Evolutionary conservation across 2,113 vertebrate genomes (phyloP).

Genomic region (Motacilla tschutschensis): DNA sequence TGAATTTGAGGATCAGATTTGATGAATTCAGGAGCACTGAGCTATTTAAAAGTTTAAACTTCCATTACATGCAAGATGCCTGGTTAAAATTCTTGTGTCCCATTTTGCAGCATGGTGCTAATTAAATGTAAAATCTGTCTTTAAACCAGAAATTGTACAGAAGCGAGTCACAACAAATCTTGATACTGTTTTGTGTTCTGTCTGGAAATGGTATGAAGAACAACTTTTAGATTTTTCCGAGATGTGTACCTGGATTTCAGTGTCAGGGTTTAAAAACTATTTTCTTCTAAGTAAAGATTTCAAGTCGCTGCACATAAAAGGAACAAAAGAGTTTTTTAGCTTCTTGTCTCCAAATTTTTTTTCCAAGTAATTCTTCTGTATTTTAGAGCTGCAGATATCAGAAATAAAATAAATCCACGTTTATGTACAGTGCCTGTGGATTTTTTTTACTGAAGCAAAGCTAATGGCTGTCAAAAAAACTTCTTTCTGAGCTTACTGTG

Average conservation of each 20-base stretch:
- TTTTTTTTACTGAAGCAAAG: not conserved
- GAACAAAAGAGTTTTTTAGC: not conserved
- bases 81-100: not conserved
- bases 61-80: not conserved
- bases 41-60: not conserved
- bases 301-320: not conserved
- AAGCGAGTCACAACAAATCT: conserved; percentile 45
- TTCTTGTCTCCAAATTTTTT: not conserved
- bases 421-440: not conserved
- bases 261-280: not conserved
- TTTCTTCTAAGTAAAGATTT: not conserved
- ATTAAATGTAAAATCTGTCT: not conserved
- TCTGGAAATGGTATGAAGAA: not conserved
- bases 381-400: not conserved
- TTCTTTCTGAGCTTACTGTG: not conserved
- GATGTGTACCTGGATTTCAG: not conserved
- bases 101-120: not conserved
- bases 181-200: not conserved
- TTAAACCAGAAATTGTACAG: not conserved
- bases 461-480: not conserved
- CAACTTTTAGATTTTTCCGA: not conserved
- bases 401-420: not conserved
- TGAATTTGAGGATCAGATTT: not conserved
- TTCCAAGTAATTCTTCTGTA: not conserved
- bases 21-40: not conserved